Base-by-base conservation (phyloP, 1,140 invertebrate genomes). In the Caenorhabditis brenneri region DNA sequence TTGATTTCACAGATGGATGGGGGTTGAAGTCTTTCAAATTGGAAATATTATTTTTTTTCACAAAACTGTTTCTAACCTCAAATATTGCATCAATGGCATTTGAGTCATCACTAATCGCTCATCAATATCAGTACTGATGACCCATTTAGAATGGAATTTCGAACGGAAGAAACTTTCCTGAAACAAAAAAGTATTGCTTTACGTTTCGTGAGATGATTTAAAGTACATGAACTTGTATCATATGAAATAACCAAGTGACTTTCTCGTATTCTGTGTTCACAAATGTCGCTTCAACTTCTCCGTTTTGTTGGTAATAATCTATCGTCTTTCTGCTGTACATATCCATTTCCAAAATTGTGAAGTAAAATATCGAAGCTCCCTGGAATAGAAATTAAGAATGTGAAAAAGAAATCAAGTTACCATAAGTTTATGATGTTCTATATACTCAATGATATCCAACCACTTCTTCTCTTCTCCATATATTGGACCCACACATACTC, bases 21-120 rank as follows among this genome's bases (percentile, higher is more conserved):
- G 19, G 12, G 15, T 33, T 65, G 58, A 19, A 19, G 12, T 33
- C 58, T 65, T 3, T 27, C 33, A 36, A 29, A 22, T 22, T n/a
- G n/a, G 15, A 0, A 10, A 16, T 15, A 12, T 19, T 33, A 3
- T 51, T 51, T 42, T 12, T 42, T 42, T 42, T 42, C 4, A 51
- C 4, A 6, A 42, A 5, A 42, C 39, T 42, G n/a, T 46, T 19
- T 19, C 29, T 36, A 7, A 65, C 58, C 31, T 36, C 12, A 65
- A 33, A 65, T 19, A 65, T 5, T 4, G 10, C 1, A 36, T 33
- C 29, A 65, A 65, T 65, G 58, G 58, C 31, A 36, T 33, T 36
- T 65, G 3, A n/a, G 58, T 65, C 58, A 65, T 65, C 12, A 65
- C 58, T 24, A 65, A 65, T 65, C 58, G 33, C 31, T 65, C 58